phyloP scores from a whole-genome alignment of 2,797 vertebrate genomes.

The Sebastes aleutianus region DNA sequence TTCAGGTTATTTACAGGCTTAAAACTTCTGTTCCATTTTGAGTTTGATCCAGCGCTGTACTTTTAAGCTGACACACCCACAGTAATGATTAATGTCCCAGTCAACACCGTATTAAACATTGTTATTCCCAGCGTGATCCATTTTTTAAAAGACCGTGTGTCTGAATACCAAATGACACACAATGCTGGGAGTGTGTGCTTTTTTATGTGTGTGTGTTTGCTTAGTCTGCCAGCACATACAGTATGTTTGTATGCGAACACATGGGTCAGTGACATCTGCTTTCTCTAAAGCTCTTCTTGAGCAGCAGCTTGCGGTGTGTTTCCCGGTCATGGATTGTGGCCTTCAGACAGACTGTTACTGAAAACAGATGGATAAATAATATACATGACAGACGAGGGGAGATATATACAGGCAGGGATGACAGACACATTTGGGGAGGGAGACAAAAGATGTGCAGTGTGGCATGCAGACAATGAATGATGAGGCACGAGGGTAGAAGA shows the following conservation, averaged over 20 bases:
- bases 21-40: not conserved
- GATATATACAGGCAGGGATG: not conserved
- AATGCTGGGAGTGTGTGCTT: not conserved
- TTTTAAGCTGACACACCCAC: not conserved
- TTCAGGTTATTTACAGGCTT: not conserved
- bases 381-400: not conserved
- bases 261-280: slow-evolving; percentile 20
- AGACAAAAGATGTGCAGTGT: slow-evolving; percentile 5
- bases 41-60: not conserved
- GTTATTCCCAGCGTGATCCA: slow-evolving; percentile 10
- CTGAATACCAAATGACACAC: not conserved
- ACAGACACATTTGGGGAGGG: slow-evolving; percentile 13
- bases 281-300: slow-evolving; percentile 19
- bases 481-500: not conserved
- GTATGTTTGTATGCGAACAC: slow-evolving; percentile 12
- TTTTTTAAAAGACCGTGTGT: slow-evolving; percentile 1
- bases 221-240: not conserved
- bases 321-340: not conserved
- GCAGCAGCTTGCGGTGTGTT: not conserved
- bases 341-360: slow-evolving; percentile 10
- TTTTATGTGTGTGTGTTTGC: slow-evolving; percentile 28
- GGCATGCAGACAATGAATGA: not conserved
- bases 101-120: slow-evolving; percentile 9
- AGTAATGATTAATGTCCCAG: slow-evolving; percentile 6
- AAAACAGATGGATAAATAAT: slow-evolving; percentile 27